A percentile compares a stretch with the other conserved stretches of the same genome.
phyloP scores from a whole-genome alignment of 2,888 invertebrate species.

The Cryptus viduatorius region DNA sequence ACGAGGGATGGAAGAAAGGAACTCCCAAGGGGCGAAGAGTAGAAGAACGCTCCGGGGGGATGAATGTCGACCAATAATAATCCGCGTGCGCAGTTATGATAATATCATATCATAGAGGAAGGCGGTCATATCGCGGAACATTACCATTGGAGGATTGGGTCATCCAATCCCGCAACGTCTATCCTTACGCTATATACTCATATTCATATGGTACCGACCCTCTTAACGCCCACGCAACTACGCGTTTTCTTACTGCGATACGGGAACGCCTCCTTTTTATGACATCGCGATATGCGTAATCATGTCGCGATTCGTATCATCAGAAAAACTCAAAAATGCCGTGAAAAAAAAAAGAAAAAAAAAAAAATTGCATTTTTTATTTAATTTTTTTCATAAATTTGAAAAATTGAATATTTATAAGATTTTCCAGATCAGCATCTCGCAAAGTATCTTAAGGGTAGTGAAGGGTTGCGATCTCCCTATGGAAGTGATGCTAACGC shows the following conservation, averaged over 20 bases:
- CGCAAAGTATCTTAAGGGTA: background rate
- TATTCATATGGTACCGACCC: conserved; percentile 67
- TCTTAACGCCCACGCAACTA: conserved; percentile 65
- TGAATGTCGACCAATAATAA: conserved; percentile 83
- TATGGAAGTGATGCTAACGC: background rate
- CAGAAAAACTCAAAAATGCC: no score
- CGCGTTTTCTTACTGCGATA: conserved; percentile 48
- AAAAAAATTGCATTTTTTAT: background rate
- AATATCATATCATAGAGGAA: conserved; percentile 83
- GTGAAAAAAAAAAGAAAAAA: background rate
- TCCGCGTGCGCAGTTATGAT: conserved; percentile 82
- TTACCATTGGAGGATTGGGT: conserved; percentile 81
- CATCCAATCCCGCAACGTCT: conserved; percentile 76
- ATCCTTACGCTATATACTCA: conserved; percentile 51
- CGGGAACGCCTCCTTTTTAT: conserved; percentile 66
- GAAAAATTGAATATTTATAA: no score
- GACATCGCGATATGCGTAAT: conserved; percentile 24
- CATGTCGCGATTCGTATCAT: conserved; percentile 5
- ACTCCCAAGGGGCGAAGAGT: conserved; percentile 75
- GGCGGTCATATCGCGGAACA: conserved; percentile 78
- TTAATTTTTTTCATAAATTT: background rate
- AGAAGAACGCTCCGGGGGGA: conserved; percentile 76
- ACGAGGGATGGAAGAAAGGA: conserved; percentile 77
- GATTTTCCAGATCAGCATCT: background rate
- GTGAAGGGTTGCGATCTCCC: background rate